Percentiles rank a stretch among this genome's conserved stretches.
Conservation (phyloP, 2,113 vertebrate genomes). For the Larimichthys polyactis region DNA sequence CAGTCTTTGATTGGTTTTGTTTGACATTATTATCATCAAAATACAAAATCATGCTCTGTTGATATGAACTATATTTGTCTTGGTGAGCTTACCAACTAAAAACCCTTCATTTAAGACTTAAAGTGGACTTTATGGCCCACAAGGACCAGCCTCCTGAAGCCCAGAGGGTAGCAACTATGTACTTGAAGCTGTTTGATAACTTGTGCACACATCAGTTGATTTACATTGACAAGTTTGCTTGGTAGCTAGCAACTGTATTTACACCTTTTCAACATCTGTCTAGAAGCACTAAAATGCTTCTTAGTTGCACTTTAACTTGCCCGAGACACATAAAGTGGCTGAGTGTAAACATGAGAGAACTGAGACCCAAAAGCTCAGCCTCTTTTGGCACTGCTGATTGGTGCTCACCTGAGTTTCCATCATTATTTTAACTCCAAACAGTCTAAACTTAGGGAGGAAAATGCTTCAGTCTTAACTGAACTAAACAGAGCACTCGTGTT, state of each 20-base stretch:
- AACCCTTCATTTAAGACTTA: neutral
- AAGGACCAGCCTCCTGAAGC: neutral
- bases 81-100: neutral
- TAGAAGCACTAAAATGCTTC: neutral
- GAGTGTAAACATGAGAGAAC: neutral
- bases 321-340: neutral
- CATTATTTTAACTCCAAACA: neutral
- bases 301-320: neutral
- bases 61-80: no score
- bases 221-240: neutral
- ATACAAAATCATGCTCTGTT: neutral
- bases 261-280: neutral
- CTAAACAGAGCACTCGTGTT: neutral
- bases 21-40: neutral
- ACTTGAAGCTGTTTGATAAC: neutral
- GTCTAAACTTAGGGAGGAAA: neutral
- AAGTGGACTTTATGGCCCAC: neutral
- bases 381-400: neutral
- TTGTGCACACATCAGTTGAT: neutral
- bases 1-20: neutral
- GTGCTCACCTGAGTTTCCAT: neutral
- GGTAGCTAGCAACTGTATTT: neutral
- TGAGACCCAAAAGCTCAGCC: neutral
- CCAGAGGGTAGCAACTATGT: neutral
- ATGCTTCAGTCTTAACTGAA: neutral